Base-by-base conservation (phyloP, 2,888 invertebrate species). In the Zeuzera pyrina region DNA sequence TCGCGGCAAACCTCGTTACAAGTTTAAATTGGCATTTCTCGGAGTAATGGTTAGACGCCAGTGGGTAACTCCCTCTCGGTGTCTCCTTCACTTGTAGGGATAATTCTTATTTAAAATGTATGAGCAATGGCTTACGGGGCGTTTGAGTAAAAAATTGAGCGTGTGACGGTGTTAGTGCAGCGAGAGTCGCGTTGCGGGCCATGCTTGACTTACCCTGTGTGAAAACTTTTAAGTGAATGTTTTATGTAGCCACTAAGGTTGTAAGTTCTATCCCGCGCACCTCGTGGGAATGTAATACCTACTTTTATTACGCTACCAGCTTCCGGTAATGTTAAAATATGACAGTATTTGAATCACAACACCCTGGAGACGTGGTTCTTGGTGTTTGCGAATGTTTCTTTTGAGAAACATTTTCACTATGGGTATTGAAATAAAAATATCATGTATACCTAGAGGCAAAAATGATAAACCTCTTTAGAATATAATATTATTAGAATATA, bases 1-100 rank as follows among this genome's bases (percentile, higher is more conserved):
- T 76, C 69, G 76, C 69, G 65, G 72, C 67, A 72, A 77, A 78
- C 73, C 78, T 79, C 70, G 78, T 79, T 79, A 79, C 76, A 79
- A 79, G 71, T 81, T 81, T 79, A 81, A 81, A 81, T 81, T 81
- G 81, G 74, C 77, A 70, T 78, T 78, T 78, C 77, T 73, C 76
- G 64, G 67, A 73, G 74, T 74, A 76, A 77, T 72, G 70, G 74
- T 68, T 70, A 70, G 69, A 74, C 63, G 68, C 58, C 64, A 67
- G 58, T 62, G 61, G 70, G 57, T 62, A 69, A 71, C 62, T 69
- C 67, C 55, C 56, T 48, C 47, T 45, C 57, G 55, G 68, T 69
- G 66, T 72, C 72, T 70, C 62, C 64, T 58, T 59, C 57, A 64
- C 63, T 65, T 61, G 61, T 52, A 42, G 44, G 59, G 56, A 59